These are phyloP conservation scores for Suncus etruscus DNA, from an alignment of 2,113 vertebrate species.

Conservation along the genomic window DNA sequence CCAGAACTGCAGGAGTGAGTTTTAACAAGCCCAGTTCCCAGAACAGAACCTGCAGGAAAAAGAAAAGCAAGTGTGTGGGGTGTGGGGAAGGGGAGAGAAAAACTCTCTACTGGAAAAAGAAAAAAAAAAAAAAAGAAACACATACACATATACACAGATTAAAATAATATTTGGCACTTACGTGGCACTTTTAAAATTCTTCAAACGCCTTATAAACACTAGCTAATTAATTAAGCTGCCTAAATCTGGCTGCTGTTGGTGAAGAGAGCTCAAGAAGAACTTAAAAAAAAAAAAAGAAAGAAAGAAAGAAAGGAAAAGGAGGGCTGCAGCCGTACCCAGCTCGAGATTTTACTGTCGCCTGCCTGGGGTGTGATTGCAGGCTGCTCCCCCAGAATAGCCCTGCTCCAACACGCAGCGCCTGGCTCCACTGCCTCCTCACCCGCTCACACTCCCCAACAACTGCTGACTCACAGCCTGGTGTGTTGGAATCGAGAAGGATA, in stretches of 20 bases:
- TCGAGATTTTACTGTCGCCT: conserved; percentile 70
- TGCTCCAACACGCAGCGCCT: background rate
- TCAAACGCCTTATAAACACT: conserved; percentile 83
- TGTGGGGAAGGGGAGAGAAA: background rate
- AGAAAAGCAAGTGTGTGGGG: conserved; percentile 51
- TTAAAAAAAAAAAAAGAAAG: background rate
- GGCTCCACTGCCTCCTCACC: background rate
- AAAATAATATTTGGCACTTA: conserved; percentile 85
- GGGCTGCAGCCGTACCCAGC: conserved; percentile 23
- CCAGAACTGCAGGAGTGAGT: conserved; percentile 12
- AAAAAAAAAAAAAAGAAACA: conserved; percentile 56
- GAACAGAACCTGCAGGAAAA: conserved; percentile 70
- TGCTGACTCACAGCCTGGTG: conserved; percentile 64
- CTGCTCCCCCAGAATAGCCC: conserved; percentile 64
- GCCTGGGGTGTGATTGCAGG: conserved; percentile 64
- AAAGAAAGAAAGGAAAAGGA: conserved; percentile 10
- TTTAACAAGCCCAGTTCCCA: conserved; percentile 70
- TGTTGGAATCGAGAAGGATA: conserved; percentile 1
- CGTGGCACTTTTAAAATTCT: conserved; percentile 81
- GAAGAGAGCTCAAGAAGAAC: conserved; percentile 67
- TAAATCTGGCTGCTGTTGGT: conserved; percentile 80
- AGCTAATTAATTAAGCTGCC: conserved; percentile 83
- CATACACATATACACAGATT: conserved; percentile 68
- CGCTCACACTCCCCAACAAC: background rate
- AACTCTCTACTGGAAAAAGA: conserved; percentile 62